Evolutionary conservation across 2,888 invertebrate genomes (phyloP).

Genomic region (Microchrysa polita): DNA sequence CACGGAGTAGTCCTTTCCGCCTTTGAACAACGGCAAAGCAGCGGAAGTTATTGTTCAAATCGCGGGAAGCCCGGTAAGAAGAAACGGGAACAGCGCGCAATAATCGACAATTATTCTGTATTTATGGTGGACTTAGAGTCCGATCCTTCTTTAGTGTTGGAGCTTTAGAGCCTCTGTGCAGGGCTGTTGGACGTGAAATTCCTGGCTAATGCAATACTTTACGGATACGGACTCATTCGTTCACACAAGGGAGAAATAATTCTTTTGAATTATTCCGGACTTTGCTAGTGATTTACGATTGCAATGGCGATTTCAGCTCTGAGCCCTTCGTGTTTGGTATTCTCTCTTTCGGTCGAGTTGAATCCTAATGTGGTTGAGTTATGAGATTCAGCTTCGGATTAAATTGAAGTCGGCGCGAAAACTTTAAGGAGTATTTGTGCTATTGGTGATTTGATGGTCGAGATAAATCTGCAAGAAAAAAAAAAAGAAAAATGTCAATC

Average conservation of each 20-base stretch:
- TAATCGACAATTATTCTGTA: slow-evolving; percentile 32
- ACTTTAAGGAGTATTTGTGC: neutral
- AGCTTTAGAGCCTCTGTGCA: neutral
- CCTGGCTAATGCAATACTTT: too few species aligned
- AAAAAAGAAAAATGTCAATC: too few species aligned
- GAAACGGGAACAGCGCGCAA: neutral
- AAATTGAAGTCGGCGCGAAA: neutral
- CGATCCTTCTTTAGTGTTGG: neutral
- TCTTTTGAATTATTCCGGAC: neutral
- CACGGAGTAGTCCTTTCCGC: neutral
- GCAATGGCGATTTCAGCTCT: slow-evolving; percentile 3
- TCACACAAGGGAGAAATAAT: slow-evolving; percentile 1
- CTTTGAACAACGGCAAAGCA: slow-evolving; percentile 1
- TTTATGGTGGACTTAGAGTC: slow-evolving; percentile 18
- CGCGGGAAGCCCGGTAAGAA: neutral
- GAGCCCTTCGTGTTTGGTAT: neutral
- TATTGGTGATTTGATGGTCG: too few species aligned
- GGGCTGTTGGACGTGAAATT: neutral
- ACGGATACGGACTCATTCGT: neutral
- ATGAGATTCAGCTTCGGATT: slow-evolving; percentile 12
- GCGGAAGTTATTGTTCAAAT: neutral
- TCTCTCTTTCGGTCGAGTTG: neutral
- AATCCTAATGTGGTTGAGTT: slow-evolving; percentile 13
- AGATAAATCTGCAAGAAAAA: too few species aligned
- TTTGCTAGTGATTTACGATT: slow-evolving; percentile 12